phyloP scores from a whole-genome alignment of 2,797 vertebrate species.

The Menidia menidia region DNA sequence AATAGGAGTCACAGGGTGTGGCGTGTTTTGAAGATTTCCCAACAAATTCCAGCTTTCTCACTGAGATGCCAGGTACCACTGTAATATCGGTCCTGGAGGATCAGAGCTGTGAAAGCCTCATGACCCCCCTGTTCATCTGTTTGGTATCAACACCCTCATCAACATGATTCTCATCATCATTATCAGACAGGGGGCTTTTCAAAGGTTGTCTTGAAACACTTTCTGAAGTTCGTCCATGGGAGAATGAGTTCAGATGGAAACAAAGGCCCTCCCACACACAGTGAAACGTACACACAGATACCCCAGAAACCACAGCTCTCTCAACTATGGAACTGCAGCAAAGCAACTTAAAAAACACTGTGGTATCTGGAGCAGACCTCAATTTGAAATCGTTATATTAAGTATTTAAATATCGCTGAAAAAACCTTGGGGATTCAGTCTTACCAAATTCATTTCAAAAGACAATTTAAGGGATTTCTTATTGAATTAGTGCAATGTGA shows the following conservation, averaged over 20 bases:
- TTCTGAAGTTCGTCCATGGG: slow-evolving; percentile 61
- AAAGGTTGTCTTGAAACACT: slow-evolving; percentile 69
- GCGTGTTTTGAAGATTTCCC: background rate
- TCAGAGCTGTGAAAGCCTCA: slow-evolving; percentile 22
- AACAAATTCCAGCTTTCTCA: slow-evolving; percentile 19
- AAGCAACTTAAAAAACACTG: slow-evolving; percentile 36
- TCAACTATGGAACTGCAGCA: slow-evolving; percentile 33
- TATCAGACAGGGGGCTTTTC: slow-evolving; percentile 59
- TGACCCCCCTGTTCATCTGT: slow-evolving; percentile 49
- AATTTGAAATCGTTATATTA: slow-evolving; percentile 10
- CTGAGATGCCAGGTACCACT: slow-evolving; percentile 2
- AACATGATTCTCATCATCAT: slow-evolving; percentile 65
- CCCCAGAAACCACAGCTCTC: slow-evolving; percentile 51
- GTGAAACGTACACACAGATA: slow-evolving; percentile 36
- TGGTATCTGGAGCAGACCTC: slow-evolving; percentile 4
- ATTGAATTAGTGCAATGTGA: background rate
- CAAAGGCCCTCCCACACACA: slow-evolving; percentile 49
- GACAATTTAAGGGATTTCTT: background rate
- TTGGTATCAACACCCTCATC: slow-evolving; percentile 58
- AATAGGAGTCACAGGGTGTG: slow-evolving; percentile 8
- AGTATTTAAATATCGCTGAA: slow-evolving; percentile 1
- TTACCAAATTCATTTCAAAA: background rate
- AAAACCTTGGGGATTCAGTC: background rate
- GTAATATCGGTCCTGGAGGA: slow-evolving; percentile 28
- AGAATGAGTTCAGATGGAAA: slow-evolving; percentile 57